phyloP scores from a whole-genome alignment of 1,140 invertebrate genomes.

The Archegozetes longisetosus region DNA sequence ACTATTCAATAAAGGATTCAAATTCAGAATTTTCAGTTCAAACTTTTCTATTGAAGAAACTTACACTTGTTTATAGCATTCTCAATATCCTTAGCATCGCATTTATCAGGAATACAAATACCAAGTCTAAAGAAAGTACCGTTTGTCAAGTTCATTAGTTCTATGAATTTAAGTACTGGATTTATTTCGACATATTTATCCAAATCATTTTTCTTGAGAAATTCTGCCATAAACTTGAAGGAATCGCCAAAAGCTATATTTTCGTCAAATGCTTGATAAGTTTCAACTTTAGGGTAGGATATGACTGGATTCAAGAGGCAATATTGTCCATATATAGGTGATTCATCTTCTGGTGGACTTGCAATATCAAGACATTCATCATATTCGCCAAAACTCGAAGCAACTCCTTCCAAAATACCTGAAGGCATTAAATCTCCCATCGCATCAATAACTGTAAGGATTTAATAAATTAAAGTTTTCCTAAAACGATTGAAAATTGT shows the following conservation, averaged over 20 bases:
- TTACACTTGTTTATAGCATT: slow-evolving; percentile 13
- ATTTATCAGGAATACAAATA: slow-evolving; percentile 21
- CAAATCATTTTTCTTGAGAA: not conserved
- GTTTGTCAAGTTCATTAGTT: slow-evolving; percentile 3
- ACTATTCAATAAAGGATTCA: not conserved
- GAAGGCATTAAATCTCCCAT: slow-evolving; percentile 18
- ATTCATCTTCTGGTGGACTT: slow-evolving; percentile 5
- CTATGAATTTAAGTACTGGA: not conserved
- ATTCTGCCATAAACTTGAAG: not conserved
- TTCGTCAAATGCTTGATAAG: not conserved
- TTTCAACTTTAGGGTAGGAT: not conserved
- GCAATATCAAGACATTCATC: slow-evolving; percentile 22
- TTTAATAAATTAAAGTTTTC: not conserved
- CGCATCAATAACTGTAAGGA: slow-evolving; percentile 23
- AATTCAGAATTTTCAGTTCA: not conserved
- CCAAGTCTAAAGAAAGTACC: slow-evolving; percentile 17
- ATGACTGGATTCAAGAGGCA: slow-evolving; percentile 4
- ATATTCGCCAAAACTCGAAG: slow-evolving; percentile 22
- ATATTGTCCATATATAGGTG: slow-evolving; percentile 8
- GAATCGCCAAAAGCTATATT: not conserved
- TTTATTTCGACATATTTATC: not conserved
- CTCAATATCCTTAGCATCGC: slow-evolving; percentile 16
- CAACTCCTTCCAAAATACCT: slow-evolving; percentile 21
- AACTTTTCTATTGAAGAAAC: not conserved
- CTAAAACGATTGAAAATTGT: slow-evolving; percentile 2